phyloP scores from a whole-genome alignment of 2,888 invertebrate genomes.

The Lumbricus terrestris region DNA sequence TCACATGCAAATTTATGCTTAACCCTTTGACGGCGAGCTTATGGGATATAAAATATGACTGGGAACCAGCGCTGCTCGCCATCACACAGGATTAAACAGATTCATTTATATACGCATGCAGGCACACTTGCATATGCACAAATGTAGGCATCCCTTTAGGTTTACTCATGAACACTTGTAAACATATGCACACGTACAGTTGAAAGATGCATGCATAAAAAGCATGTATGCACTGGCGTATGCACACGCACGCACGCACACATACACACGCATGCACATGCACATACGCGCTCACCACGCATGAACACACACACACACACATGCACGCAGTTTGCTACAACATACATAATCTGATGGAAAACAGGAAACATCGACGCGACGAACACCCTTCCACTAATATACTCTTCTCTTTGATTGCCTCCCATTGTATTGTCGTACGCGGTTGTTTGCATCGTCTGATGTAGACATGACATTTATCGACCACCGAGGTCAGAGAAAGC shows the following conservation, averaged over 20 bases:
- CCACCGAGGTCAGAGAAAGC: not conserved
- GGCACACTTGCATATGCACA: not conserved
- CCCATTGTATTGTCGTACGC: not conserved
- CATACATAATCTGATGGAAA: not conserved
- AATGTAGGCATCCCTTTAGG: not conserved
- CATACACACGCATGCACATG: no score
- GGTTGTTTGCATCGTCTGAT: not conserved
- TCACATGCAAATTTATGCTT: not conserved
- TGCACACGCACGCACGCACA: no score
- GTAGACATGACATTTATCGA: conserved; percentile 3
- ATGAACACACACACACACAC: no score
- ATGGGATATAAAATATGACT: no score
- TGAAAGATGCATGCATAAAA: no score
- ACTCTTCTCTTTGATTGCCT: not conserved
- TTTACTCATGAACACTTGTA: no score
- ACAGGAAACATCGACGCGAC: not conserved
- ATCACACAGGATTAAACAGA: not conserved
- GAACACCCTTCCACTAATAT: not conserved
- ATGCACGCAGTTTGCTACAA: no score
- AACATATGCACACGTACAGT: no score
- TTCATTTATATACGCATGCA: not conserved
- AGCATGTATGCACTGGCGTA: no score
- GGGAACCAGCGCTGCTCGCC: no score
- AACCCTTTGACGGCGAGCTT: no score
- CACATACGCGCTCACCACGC: no score